Conservation (phyloP, 92 coral and sea anemone genomes). For the Umimayanthus chanpuru region DNA sequence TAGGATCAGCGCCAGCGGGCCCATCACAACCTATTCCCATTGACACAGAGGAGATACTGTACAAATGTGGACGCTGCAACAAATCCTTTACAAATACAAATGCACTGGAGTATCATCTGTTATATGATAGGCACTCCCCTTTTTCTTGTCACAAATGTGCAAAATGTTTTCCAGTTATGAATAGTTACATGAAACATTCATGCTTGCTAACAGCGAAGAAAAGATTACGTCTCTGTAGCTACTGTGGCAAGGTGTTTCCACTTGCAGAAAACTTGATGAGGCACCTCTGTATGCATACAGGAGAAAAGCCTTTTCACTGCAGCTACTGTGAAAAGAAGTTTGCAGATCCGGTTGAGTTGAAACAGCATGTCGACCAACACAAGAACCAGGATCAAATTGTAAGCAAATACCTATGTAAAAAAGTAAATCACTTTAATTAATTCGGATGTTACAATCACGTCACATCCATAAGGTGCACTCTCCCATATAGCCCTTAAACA, state of each 20-base stretch:
- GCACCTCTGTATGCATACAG: neutral
- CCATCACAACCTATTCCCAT: neutral
- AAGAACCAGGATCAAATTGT: neutral
- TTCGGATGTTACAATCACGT: no score
- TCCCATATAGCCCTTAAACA: no score
- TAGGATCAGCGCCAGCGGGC: neutral
- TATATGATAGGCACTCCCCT: slow-evolving; percentile 5
- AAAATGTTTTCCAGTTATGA: neutral
- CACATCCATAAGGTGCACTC: no score
- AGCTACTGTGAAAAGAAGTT: neutral
- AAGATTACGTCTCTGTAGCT: neutral
- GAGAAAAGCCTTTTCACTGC: slow-evolving; percentile 9
- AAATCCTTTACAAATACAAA: neutral
- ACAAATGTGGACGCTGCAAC: neutral
- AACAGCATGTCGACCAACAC: neutral
- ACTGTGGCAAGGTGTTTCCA: slow-evolving; percentile 6
- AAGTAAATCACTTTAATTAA: no score
- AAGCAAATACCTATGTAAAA: neutral
- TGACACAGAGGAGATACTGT: neutral
- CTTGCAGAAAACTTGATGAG: neutral
- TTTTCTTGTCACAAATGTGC: neutral
- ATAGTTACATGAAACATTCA: neutral
- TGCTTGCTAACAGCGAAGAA: neutral
- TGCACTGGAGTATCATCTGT: neutral
- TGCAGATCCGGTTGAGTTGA: neutral